A percentile compares a stretch with the other conserved stretches of the same genome.
phyloP scores from a whole-genome alignment of 2,113 vertebrate genomes.

The Leucosticte australis region DNA sequence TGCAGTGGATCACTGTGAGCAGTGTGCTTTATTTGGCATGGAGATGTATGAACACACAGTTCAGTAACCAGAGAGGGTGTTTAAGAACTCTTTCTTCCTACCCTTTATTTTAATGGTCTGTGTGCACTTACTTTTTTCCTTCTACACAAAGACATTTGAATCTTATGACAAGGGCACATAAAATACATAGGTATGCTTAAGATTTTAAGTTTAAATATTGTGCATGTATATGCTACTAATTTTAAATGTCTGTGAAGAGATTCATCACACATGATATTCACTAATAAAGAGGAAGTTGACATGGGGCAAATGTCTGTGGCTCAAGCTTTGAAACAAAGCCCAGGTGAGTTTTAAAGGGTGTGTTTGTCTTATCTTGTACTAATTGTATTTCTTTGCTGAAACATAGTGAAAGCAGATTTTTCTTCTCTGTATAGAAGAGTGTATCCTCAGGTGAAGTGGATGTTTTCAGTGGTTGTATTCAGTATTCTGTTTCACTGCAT shows the following conservation, averaged over 20 bases:
- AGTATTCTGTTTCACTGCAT: background rate
- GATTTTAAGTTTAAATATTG: background rate
- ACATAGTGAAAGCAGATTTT: background rate
- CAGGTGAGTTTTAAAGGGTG: background rate
- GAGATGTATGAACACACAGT: background rate
- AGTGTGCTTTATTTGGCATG: constrained; percentile 17
- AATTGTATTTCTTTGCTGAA: background rate
- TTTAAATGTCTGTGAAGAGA: background rate
- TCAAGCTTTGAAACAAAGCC: background rate
- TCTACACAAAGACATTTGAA: background rate
- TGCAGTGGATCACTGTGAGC: background rate
- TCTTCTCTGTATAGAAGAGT: background rate
- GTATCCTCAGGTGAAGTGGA: background rate
- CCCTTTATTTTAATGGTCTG: background rate
- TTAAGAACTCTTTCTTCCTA: background rate
- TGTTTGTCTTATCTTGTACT: background rate
- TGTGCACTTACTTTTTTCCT: background rate
- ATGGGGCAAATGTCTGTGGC: background rate
- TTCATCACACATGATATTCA: background rate
- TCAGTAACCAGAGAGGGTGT: background rate
- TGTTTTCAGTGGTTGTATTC: background rate
- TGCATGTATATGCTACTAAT: background rate
- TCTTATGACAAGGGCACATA: background rate
- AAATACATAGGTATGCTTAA: background rate
- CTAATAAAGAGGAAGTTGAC: background rate